phyloP scores from a whole-genome alignment of 2,113 vertebrate genomes.

The Megaceryle torquata region DNA sequence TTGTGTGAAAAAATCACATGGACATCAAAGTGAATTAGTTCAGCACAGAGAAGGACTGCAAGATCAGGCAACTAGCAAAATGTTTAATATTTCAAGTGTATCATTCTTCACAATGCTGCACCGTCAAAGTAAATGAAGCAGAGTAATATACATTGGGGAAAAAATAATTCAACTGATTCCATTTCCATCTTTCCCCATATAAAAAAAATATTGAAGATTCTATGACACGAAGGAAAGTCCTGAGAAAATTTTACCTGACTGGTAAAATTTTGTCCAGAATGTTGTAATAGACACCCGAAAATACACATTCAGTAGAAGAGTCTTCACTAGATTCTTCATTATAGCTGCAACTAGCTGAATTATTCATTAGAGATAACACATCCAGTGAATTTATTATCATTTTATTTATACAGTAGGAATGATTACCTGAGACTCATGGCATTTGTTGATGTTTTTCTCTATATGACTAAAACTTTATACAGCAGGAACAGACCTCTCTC shows the following conservation, averaged over 20 bases:
- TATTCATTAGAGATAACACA: neutral
- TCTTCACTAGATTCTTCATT: neutral
- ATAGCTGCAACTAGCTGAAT: neutral
- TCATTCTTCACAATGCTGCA: conserved; percentile 16
- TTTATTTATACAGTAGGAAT: neutral
- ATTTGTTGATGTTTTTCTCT: neutral
- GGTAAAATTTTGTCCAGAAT: conserved; percentile 13
- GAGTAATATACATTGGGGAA: neutral
- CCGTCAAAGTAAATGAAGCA: conserved; percentile 46
- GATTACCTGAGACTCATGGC: neutral
- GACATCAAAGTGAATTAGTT: conserved; percentile 45
- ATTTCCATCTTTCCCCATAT: neutral
- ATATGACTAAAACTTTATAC: neutral
- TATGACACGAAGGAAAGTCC: neutral
- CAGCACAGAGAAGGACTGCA: neutral
- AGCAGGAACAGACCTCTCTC: neutral
- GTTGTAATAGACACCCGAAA: conserved; percentile 8
- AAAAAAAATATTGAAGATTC: conserved; percentile 32
- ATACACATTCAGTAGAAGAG: neutral
- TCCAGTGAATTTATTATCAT: neutral
- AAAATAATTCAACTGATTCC: neutral
- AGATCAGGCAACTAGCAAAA: conserved; percentile 27
- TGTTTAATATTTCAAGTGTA: conserved; percentile 47
- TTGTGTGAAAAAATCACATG: neutral
- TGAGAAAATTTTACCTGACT: neutral